Conservation (phyloP, 2,797 vertebrate species). For the Cirrhinus mrigala region DNA sequence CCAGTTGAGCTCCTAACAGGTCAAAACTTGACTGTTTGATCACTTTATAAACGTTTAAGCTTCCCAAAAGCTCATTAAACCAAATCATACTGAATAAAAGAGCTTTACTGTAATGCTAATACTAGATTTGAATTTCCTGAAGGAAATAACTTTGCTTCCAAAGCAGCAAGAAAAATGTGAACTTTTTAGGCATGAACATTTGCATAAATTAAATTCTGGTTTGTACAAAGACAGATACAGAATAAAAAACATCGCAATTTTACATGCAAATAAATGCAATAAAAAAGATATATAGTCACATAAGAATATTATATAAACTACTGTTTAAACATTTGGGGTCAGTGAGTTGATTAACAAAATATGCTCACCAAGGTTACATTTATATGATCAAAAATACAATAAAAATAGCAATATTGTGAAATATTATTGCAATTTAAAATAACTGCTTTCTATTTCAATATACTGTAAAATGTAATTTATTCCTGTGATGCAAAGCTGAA, state of each 20-base stretch:
- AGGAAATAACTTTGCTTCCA: neutral
- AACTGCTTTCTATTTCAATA: neutral
- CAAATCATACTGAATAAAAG: slow-evolving; percentile 33
- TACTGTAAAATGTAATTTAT: neutral
- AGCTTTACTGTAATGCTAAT: slow-evolving; percentile 11
- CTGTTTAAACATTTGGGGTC: neutral
- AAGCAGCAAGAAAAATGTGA: neutral
- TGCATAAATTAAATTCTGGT: neutral
- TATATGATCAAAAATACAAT: neutral
- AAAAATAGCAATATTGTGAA: neutral
- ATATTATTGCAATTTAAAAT: neutral
- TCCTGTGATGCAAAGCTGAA: neutral
- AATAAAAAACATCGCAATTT: neutral
- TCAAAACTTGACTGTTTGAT: slow-evolving; percentile 20
- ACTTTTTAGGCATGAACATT: neutral
- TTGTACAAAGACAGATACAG: neutral
- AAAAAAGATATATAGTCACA: neutral
- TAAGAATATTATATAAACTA: neutral
- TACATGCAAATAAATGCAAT: neutral
- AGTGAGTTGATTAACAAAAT: neutral
- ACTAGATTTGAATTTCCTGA: neutral
- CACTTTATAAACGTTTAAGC: slow-evolving; percentile 32
- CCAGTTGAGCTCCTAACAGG: neutral
- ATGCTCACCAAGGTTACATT: neutral
- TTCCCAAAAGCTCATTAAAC: slow-evolving; percentile 18